These are phyloP conservation scores for Sitta europaea DNA, from an alignment of 2,113 vertebrate species.

Conservation along the genomic window DNA sequence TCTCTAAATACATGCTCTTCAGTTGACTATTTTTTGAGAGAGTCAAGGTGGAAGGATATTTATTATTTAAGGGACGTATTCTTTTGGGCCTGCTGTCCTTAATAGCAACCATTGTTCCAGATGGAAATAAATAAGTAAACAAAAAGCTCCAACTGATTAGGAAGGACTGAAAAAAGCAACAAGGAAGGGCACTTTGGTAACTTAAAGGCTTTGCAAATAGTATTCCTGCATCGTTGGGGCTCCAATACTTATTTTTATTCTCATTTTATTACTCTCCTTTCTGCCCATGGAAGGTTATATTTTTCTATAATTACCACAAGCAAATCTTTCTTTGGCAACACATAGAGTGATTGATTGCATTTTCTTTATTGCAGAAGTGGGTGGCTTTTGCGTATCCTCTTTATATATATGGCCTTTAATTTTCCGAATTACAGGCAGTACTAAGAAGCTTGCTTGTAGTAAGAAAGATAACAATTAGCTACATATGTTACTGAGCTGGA, in stretches of 20 bases:
- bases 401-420: conserved; percentile 24
- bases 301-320: conserved; percentile 16
- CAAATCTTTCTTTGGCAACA: neutral
- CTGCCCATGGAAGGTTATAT: conserved; percentile 14
- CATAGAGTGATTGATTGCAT: neutral
- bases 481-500: neutral
- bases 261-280: neutral
- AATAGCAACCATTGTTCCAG: neutral
- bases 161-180: neutral
- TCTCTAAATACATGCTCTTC: neutral
- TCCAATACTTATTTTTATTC: neutral
- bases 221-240: neutral
- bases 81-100: neutral
- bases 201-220: neutral
- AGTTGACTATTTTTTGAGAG: neutral
- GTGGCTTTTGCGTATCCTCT: neutral
- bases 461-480: conserved; percentile 5
- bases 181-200: neutral
- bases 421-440: neutral
- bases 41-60: neutral
- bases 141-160: neutral
- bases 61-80: conserved; percentile 48
- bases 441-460: neutral
- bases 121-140: neutral
- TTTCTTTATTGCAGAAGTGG: neutral